A percentile compares a stretch with the other conserved stretches of the same genome.
These are phyloP conservation scores for Leptopilina clavipes DNA, from an alignment of 1,140 invertebrate genomes.

Conservation along the genomic window DNA sequence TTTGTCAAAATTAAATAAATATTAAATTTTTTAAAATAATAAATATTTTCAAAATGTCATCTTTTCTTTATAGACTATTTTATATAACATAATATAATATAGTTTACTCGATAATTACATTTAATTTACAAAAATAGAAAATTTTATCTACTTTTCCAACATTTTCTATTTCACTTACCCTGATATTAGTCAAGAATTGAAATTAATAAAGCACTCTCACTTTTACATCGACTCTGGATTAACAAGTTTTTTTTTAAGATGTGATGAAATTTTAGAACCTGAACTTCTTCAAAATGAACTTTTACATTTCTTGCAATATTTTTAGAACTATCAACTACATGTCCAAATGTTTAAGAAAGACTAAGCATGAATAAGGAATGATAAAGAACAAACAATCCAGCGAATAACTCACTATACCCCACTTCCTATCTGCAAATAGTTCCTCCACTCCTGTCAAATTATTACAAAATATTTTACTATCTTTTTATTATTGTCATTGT, in stretches of 20 bases:
- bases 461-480: too few species aligned
- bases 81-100: too few species aligned
- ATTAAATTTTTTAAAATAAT: too few species aligned
- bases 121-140: neutral
- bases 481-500: neutral
- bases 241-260: slow-evolving; percentile 1
- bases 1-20: too few species aligned
- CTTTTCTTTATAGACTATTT: too few species aligned
- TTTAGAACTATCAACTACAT: slow-evolving; percentile 1
- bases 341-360: neutral
- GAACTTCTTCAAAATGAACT: too few species aligned
- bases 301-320: neutral
- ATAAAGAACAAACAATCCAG: neutral
- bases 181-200: neutral
- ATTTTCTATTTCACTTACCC: slow-evolving; percentile 5
- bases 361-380: neutral
- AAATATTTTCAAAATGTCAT: too few species aligned
- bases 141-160: neutral
- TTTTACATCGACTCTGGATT: neutral
- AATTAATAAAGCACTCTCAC: neutral
- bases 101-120: too few species aligned
- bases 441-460: neutral
- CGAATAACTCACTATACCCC: neutral
- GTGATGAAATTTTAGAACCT: neutral
- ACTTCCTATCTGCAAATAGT: neutral